These are phyloP conservation scores for Macrophya annulata DNA, from an alignment of 2,888 invertebrate genomes.

Conservation along the genomic window DNA sequence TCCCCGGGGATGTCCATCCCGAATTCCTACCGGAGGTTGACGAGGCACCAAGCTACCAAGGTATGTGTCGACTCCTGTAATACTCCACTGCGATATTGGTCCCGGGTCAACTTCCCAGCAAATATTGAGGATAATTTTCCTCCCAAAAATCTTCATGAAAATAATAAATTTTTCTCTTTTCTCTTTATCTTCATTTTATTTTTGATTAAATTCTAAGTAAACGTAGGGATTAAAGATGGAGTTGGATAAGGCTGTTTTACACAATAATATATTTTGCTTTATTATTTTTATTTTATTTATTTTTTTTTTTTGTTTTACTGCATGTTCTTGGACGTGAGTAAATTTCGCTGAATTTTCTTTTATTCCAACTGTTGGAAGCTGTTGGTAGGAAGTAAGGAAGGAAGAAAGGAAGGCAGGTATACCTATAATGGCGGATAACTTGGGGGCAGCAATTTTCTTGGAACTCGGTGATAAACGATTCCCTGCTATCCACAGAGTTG, in stretches of 20 bases:
- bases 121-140: constrained; percentile 7
- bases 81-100: constrained; percentile 26
- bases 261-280: no score
- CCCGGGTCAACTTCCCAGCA: constrained; percentile 12
- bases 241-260: not conserved
- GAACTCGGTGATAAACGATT: constrained; percentile 27
- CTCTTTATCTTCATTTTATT: not conserved
- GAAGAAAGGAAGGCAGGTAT: not conserved
- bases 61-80: constrained; percentile 27
- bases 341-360: not conserved
- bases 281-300: not conserved
- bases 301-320: not conserved
- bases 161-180: not conserved
- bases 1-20: constrained; percentile 25
- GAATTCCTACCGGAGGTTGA: constrained; percentile 38
- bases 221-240: not conserved
- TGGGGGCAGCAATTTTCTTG: constrained; percentile 19
- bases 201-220: not conserved
- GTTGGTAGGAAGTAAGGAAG: not conserved
- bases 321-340: constrained; percentile 2
- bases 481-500: constrained; percentile 8
- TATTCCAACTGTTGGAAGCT: not conserved
- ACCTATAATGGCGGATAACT: not conserved
- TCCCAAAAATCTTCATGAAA: not conserved
- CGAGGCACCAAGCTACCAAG: constrained; percentile 26